phyloP scores from a whole-genome alignment of 2,888 invertebrate species.

The Drosophila leonis region DNA sequence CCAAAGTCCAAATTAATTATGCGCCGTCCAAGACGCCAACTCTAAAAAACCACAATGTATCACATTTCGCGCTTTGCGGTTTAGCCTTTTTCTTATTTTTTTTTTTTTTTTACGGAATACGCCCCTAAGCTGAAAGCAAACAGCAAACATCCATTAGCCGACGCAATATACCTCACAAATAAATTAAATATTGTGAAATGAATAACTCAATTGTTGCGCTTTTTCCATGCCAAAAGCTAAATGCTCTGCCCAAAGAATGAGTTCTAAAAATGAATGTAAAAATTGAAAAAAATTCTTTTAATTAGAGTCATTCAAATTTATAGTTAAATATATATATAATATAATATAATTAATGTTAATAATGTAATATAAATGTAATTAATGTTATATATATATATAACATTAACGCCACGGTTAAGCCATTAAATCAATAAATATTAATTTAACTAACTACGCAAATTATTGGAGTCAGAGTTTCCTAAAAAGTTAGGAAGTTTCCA shows the following conservation, averaged over 20 bases:
- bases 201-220: neutral
- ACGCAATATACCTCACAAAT: conserved; percentile 1
- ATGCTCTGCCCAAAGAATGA: conserved; percentile 18
- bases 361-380: too few species aligned
- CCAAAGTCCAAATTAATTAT: conserved; percentile 64
- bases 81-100: conserved; percentile 33
- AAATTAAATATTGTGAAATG: conserved; percentile 18
- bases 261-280: neutral
- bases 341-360: too few species aligned
- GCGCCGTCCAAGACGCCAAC: conserved; percentile 49
- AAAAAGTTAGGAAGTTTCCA: too few species aligned
- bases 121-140: conserved; percentile 64
- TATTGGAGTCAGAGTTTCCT: too few species aligned
- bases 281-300: too few species aligned
- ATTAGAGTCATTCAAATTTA: too few species aligned
- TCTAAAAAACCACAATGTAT: conserved; percentile 58
- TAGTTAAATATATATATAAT: too few species aligned
- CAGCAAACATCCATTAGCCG: conserved; percentile 73
- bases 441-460: too few species aligned
- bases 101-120: conserved; percentile 24
- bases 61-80: conserved; percentile 71
- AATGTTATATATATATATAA: too few species aligned
- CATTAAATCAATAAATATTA: too few species aligned
- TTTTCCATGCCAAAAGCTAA: neutral
- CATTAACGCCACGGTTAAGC: too few species aligned